Percentiles rank a stretch among this genome's conserved stretches.
Conservation (phyloP, 53 echinoderm and acorn worm species). For the Crossaster papposus region DNA sequence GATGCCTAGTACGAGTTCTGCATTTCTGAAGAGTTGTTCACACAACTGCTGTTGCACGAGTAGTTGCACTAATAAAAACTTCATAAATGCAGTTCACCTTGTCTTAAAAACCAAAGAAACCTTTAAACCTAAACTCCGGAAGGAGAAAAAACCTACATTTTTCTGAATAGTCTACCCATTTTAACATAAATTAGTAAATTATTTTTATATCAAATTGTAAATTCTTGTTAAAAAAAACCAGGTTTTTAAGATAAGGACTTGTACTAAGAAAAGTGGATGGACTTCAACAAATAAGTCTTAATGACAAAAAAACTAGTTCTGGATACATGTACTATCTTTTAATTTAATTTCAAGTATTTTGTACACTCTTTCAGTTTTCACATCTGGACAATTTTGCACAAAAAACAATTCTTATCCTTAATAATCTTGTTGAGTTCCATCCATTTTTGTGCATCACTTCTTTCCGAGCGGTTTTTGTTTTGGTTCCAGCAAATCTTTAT, state of each 20-base stretch:
- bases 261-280: slow-evolving; percentile 44
- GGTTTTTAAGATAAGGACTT: slow-evolving; percentile 47
- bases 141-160: not conserved
- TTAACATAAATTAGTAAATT: not conserved
- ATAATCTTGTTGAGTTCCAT: slow-evolving; percentile 29
- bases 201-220: not conserved
- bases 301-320: not conserved
- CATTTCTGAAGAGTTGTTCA: slow-evolving; percentile 36
- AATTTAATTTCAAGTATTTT: not conserved
- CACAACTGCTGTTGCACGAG: not conserved
- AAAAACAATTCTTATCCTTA: not conserved
- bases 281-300: slow-evolving; percentile 12
- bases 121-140: not conserved
- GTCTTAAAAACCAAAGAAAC: slow-evolving; percentile 15
- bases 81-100: slow-evolving; percentile 42
- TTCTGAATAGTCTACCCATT: too few relatives aligned
- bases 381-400: not conserved
- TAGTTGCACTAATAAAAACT: not conserved
- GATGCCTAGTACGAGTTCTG: slow-evolving; percentile 21
- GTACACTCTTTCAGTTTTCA: not conserved
- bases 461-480: not conserved
- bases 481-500: too few relatives aligned
- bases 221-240: not conserved
- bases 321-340: not conserved
- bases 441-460: slow-evolving; percentile 25